These are phyloP conservation scores for Drosophila ezoana DNA, from an alignment of 2,888 invertebrate species.

Conservation along the genomic window DNA sequence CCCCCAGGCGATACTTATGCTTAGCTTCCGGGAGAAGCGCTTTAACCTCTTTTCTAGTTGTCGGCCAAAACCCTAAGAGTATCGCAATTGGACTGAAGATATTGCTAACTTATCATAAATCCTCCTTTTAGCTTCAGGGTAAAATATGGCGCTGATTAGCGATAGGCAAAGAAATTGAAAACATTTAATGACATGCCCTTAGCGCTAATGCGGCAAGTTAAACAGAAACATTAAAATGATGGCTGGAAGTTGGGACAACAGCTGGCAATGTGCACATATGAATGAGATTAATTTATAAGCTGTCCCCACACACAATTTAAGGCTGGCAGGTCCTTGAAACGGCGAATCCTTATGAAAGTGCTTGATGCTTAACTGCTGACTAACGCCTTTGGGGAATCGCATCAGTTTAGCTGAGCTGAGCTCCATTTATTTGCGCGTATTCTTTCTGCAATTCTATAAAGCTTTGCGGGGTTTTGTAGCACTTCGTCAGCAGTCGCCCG, in stretches of 20 bases:
- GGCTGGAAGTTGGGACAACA: background rate
- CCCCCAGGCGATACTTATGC: conserved; percentile 1
- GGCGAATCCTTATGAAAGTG: conserved; percentile 14
- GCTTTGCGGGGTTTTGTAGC: conserved; percentile 14
- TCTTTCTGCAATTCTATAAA: conserved; percentile 9
- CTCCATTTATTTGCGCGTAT: conserved; percentile 20
- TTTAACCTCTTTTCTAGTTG: too few relatives aligned
- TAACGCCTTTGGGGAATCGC: conserved; percentile 45
- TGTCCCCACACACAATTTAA: conserved; percentile 9
- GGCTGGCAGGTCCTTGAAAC: conserved; percentile 1
- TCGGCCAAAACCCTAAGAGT: too few relatives aligned
- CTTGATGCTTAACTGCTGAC: conserved; percentile 46
- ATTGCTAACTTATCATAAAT: background rate
- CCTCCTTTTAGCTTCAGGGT: background rate
- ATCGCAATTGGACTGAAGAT: too few relatives aligned
- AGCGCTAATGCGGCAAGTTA: conserved; percentile 7
- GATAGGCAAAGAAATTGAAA: conserved; percentile 8
- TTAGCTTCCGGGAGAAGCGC: background rate
- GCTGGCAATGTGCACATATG: conserved; percentile 3
- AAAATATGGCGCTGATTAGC: conserved; percentile 14
- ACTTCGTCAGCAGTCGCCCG: conserved; percentile 2
- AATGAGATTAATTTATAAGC: conserved; percentile 7
- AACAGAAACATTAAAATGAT: conserved; percentile 6
- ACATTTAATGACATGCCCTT: conserved; percentile 2
- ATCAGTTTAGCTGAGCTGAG: conserved; percentile 25